Base-by-base conservation (phyloP, 2,113 vertebrate genomes). In the Protomyctophum bolini region DNA sequence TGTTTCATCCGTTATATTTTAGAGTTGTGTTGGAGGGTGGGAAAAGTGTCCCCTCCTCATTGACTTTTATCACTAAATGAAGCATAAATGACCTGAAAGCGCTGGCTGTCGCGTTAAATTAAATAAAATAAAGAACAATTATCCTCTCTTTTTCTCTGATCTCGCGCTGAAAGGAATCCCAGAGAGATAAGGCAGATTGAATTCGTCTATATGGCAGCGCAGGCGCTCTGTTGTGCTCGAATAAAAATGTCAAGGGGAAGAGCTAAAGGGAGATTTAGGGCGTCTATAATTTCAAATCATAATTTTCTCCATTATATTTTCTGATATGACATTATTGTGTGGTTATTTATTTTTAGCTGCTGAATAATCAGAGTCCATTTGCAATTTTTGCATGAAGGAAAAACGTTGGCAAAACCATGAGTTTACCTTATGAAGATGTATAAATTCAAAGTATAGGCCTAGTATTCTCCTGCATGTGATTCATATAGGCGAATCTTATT, bases 1-100 rank as follows among this genome's bases (percentile, higher is more conserved):
- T 83, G 76, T 89, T 89, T 87, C 66, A 76, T 81, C 59, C 71
- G 61, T 87, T 81, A 83, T 86, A 65, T 84, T 83, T 85, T 78
- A 14, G 66, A 75, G 75, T 89, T 77, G 90, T 91, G 91, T 81
- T 88, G 85, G 51, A 83, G 75, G 60, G 84, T 8, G 81, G 91
- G 85, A 88, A 88, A 88, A 50, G 70, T 89, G 81, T 85, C 87
- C 84, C 83, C 88, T 89, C 88, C 89, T 91, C 91, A 77, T 86
- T 91, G 93, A 94, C 93, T 95, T 95, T 93, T 94, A 95, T 95
- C 95, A 90, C 89, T 90, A 95, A 96, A 96, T 94, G 93, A 94
- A 94, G 95, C 95, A 95, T 94, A 95, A 95, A 95, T 95, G 94
- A 94, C 93, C 93, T 94, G 92, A 94, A 93, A 93, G 93, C 90